Evolutionary conservation across 2,888 invertebrate species (phyloP), one percentile per base, ranked within the genome.

Genomic region (Melieria crassipennis): DNA sequence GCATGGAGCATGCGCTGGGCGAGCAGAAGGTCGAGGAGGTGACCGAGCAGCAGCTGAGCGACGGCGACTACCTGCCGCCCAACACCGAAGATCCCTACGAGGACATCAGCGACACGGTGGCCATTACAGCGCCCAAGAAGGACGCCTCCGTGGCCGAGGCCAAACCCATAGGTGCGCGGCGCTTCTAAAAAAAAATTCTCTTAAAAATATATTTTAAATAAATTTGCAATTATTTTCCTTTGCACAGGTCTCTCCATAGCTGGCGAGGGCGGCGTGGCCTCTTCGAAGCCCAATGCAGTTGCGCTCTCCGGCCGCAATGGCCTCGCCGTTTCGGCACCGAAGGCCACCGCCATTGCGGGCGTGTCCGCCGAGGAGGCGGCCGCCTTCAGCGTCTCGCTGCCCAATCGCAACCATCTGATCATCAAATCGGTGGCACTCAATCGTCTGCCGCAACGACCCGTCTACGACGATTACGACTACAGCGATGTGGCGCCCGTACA

Each of bases 261-360:
- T 4, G 91, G 91, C 0, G 89, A 89, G 64, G 91, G 91, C 5
- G 94, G 94, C 1, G 88, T 93, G 4, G 94, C 94, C 42, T 90
- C 92, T 0, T 90, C 93, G 6, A 91, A 92, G 76, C 93, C 93
- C 0, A 86, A 90, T 60, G 94, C 90, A 0, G 92, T 92, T 0
- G 93, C 94, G 0, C 89, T 93, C 0, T 91, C 90, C 1, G 93
- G 93, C 0, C 88, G 89, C 1, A 90, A 90, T 57, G 93, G 93
- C 0, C 84, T 92, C 7, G 93, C 93, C 0, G 87, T 93, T 4
- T 91, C 93, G 0, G 88, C 90, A 5, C 93, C 93, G 0, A 88
- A 92, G 0, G 93, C 90, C 42, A 93, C 93, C 0, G 93, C 93
- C 6, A 91, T 94, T 50, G 93, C 93, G 1, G 93, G 93, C 1